These are phyloP conservation scores for Tympanoctomys barrerae DNA, from an alignment of 2,797 vertebrate species.

Conservation along the genomic window DNA sequence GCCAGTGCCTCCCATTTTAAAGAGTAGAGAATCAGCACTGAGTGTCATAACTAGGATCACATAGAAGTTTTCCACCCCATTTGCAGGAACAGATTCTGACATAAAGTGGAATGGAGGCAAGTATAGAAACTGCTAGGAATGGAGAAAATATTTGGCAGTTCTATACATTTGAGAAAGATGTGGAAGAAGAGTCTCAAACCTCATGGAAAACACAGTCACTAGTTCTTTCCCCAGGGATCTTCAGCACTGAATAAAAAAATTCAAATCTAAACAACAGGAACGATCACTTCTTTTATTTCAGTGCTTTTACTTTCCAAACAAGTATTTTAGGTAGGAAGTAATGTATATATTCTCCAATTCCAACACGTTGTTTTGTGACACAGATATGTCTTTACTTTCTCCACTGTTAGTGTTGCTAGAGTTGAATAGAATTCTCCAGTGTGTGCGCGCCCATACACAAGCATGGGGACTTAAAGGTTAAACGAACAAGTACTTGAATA, in stretches of 20 bases:
- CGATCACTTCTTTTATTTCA: not conserved
- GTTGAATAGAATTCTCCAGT: not conserved
- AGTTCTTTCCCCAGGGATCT: not conserved
- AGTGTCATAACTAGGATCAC: not conserved
- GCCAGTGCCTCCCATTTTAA: not conserved
- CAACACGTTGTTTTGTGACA: not conserved
- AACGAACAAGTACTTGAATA: slow-evolving; percentile 44
- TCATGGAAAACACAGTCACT: not conserved
- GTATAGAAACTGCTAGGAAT: not conserved
- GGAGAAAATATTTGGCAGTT: not conserved
- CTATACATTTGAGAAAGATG: not conserved
- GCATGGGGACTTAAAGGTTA: not conserved
- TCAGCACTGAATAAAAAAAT: not conserved
- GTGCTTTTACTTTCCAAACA: slow-evolving; percentile 19
- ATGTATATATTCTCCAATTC: not conserved
- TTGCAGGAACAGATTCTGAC: slow-evolving; percentile 24
- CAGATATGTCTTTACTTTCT: not conserved
- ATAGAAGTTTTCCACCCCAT: not conserved
- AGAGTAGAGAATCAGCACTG: not conserved
- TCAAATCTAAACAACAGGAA: not conserved
- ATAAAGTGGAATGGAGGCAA: slow-evolving; percentile 44
- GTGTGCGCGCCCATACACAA: not conserved
- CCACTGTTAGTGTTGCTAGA: slow-evolving; percentile 8
- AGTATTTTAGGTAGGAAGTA: slow-evolving; percentile 48
- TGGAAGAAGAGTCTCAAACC: not conserved